These are phyloP conservation scores for Halictus rubicundus DNA, from an alignment of 1,140 invertebrate genomes.

Conservation along the genomic window DNA sequence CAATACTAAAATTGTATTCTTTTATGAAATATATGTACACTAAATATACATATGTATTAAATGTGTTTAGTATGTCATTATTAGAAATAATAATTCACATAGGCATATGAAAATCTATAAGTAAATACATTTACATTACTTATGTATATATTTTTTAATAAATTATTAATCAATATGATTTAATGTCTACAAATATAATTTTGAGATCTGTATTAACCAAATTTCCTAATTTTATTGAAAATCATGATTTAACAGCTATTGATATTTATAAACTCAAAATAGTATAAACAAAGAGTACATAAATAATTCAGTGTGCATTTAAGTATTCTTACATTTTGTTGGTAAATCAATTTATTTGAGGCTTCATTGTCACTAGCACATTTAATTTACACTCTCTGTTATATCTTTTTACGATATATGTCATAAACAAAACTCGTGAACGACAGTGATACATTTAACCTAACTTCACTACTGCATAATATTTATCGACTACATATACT, in stretches of 20 bases:
- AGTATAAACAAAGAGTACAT: constrained; percentile 17
- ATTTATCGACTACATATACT: constrained; percentile 32
- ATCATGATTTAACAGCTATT: not conserved
- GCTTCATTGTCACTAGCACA: not conserved
- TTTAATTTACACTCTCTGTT: not conserved
- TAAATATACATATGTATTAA: not conserved
- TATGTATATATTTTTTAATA: not conserved
- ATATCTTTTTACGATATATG: constrained; percentile 1
- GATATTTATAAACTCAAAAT: not conserved
- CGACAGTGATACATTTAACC: constrained; percentile 21
- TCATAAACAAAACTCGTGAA: not conserved
- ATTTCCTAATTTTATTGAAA: not conserved
- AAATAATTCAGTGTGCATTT: not conserved
- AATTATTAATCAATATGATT: not conserved
- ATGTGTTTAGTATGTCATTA: not conserved
- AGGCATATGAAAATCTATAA: not conserved
- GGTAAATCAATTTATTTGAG: not conserved
- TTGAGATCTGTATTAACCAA: not conserved
- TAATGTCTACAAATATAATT: not conserved
- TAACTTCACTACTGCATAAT: constrained; percentile 22
- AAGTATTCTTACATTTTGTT: constrained; percentile 9
- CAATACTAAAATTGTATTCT: too few relatives aligned
- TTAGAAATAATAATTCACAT: not conserved
- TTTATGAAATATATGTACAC: not conserved
- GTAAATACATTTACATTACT: not conserved